Base-by-base conservation (phyloP, 2,888 invertebrate genomes). In the Polietes domitor region DNA sequence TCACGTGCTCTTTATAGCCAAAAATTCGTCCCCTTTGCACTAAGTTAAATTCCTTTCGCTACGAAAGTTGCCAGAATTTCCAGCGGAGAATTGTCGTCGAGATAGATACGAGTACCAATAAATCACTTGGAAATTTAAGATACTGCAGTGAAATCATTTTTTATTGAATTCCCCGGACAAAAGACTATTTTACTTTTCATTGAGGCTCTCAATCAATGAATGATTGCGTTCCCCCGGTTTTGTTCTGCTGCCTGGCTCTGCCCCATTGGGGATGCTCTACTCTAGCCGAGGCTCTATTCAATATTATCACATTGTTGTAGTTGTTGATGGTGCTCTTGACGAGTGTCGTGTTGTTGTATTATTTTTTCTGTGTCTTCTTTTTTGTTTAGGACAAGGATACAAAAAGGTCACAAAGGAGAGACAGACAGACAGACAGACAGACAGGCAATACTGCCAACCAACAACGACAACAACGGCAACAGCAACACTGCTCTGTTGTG, bases 181-280 rank as follows among this genome's bases (percentile, higher is more conserved):
- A 76, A 78, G 83, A 81, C 65, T 63, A 55, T 81, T 84, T 84
- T 84, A 61, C 75, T 78, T 84, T 84, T 84, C 81, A 84, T 78
- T 81, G 84, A 81, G 81, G 81, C 81, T 81, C 84, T 81, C 84
- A 84, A 81, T 84, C 84, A 84, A 81, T 76, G 81, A 84, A 80
- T 84, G 81, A 84, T 84, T 81, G 78, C 84, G 77, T 68, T 68
- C 65, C 24, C 65, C 76, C 81, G 78, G 78, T 84, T 76, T 58
- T 41, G 37, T 15, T 61, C 5, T 50, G 50, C 5, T 50, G 17
- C 26, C 15, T 28, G 28, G 7, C 28, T 15, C 5, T n/a, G 61
- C 28, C 24, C 61, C n/a, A n/a, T 28, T 26, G 28, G 61, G 28
- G 61, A 28, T n/a, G 28, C 24, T 28, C 61, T 28, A 61, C 61